Percentiles rank a stretch among this genome's conserved stretches.
Conservation (phyloP, 2,113 vertebrate species). For the Fukomys damarensis region DNA sequence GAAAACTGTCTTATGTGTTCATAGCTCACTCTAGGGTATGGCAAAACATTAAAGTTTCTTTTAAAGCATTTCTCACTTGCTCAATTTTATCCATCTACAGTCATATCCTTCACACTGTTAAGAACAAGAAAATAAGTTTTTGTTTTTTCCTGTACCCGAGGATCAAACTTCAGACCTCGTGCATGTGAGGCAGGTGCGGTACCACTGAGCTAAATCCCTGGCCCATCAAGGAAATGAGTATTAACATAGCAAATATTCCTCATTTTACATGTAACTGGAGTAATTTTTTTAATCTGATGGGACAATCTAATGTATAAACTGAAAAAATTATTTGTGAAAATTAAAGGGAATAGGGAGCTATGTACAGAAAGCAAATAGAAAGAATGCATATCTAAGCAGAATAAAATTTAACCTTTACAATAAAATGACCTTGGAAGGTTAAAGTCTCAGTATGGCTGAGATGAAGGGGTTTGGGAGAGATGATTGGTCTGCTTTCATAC, state of each 20-base stretch:
- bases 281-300: constrained; percentile 8
- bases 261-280: constrained; percentile 1
- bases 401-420: not conserved
- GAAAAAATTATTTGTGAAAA: constrained; percentile 30
- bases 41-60: constrained; percentile 60
- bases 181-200: too few relatives aligned
- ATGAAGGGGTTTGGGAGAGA: not conserved
- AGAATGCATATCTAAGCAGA: not conserved
- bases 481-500: not conserved
- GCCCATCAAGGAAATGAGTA: not conserved
- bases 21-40: constrained; percentile 71
- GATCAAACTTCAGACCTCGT: too few relatives aligned
- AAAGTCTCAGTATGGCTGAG: not conserved
- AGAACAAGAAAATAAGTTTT: constrained; percentile 1
- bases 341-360: not conserved
- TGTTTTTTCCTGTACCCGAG: too few relatives aligned
- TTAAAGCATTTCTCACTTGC: constrained; percentile 58
- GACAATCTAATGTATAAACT: not conserved
- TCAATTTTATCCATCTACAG: constrained; percentile 67
- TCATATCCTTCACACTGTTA: not conserved
- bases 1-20: constrained; percentile 61
- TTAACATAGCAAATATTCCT: not conserved
- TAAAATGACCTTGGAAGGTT: not conserved
- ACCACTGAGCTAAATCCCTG: too few relatives aligned
- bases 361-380: not conserved